Evolutionary conservation across 2,113 vertebrate species (phyloP).

Genomic region (Microtus montanus): DNA sequence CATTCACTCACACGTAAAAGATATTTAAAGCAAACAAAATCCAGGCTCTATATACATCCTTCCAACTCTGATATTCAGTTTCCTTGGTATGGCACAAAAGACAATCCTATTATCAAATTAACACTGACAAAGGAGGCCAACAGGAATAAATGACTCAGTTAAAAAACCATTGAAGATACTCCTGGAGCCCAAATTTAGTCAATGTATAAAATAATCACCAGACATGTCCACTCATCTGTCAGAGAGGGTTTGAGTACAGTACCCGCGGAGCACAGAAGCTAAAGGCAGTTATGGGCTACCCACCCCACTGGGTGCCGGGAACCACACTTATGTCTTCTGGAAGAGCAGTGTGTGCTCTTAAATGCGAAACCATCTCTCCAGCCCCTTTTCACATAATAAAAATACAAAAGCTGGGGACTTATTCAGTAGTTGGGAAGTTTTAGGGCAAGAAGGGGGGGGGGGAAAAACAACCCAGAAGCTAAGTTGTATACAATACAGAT

Average conservation of each 20-base stretch:
- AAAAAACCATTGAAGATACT: background rate
- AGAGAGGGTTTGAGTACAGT: background rate
- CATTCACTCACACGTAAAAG: background rate
- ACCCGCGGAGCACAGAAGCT: background rate
- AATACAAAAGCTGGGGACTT: background rate
- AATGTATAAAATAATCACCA: background rate
- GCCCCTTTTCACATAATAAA: background rate
- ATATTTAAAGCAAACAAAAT: background rate
- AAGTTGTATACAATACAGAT: background rate
- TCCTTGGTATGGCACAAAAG: background rate
- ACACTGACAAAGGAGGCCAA: slow-evolving; percentile 36
- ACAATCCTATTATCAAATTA: slow-evolving; percentile 24
- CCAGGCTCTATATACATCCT: background rate
- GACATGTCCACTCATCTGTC: background rate
- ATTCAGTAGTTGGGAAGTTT: background rate
- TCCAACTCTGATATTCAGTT: background rate
- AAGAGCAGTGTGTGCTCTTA: background rate
- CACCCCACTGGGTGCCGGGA: background rate
- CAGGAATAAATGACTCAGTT: background rate
- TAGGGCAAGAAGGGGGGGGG: no score
- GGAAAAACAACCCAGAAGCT: background rate
- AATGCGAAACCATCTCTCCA: background rate
- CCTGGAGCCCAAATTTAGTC: background rate
- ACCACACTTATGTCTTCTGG: background rate
- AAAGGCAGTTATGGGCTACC: background rate